Conservation (phyloP, 2,888 invertebrate species). For the Doris montereyensis region DNA sequence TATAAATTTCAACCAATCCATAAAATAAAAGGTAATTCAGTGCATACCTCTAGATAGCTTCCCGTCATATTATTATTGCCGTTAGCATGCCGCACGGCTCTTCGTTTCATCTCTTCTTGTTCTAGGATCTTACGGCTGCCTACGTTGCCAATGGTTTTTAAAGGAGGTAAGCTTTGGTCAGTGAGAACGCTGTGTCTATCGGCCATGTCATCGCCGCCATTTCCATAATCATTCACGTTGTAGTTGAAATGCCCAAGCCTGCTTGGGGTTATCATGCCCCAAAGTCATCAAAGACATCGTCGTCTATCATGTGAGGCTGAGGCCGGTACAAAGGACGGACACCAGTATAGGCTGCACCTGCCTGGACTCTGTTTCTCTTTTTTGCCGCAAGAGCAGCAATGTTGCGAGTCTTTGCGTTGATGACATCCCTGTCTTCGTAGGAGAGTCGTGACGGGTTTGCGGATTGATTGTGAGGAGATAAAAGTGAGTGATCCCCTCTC, state of each 20-base stretch:
- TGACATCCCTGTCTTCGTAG: slow-evolving; percentile 56
- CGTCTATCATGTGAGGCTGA: slow-evolving; percentile 28
- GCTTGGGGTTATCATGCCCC: slow-evolving; percentile 61
- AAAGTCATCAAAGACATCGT: slow-evolving; percentile 41
- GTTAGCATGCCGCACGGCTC: slow-evolving; percentile 31
- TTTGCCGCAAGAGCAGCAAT: slow-evolving; percentile 69
- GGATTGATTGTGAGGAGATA: slow-evolving; percentile 34
- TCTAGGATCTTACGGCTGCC: slow-evolving; percentile 31
- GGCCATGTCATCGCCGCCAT: slow-evolving; percentile 49
- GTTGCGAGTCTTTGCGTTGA: slow-evolving; percentile 65
- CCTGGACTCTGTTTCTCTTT: slow-evolving; percentile 59
- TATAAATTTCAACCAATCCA: no score
- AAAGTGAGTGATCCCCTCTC: slow-evolving; percentile 29
- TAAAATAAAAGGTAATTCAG: no score
- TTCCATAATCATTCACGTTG: slow-evolving; percentile 58
- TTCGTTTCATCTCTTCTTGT: slow-evolving; percentile 40
- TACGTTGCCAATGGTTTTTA: slow-evolving; percentile 37
- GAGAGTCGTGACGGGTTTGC: slow-evolving; percentile 50
- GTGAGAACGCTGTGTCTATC: slow-evolving; percentile 55
- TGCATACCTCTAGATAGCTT: slow-evolving; percentile 34
- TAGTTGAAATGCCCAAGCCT: slow-evolving; percentile 67
- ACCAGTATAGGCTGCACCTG: slow-evolving; percentile 40
- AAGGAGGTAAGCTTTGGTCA: slow-evolving; percentile 51
- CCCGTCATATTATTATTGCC: slow-evolving; percentile 22
- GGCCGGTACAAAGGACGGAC: slow-evolving; percentile 52